A percentile compares a stretch with the other conserved stretches of the same genome.
phyloP scores from a whole-genome alignment of 1,140 invertebrate species.

The Pseudachorutes palmiensis region DNA sequence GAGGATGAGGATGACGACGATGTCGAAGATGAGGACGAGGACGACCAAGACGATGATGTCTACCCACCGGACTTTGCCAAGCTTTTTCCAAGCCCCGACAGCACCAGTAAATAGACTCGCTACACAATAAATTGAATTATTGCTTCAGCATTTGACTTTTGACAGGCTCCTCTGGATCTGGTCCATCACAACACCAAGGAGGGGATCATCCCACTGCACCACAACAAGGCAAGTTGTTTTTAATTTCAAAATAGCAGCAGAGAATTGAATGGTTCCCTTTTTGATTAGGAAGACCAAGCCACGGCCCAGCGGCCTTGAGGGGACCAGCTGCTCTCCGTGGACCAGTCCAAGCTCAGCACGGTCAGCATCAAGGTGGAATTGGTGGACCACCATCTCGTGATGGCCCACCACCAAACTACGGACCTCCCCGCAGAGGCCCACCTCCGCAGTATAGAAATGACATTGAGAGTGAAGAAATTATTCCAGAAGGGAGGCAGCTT shows the following conservation, averaged over 20 bases:
- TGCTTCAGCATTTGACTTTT: neutral
- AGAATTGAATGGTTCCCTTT: neutral
- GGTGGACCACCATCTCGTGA: neutral
- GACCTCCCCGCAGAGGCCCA: neutral
- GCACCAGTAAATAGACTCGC: neutral
- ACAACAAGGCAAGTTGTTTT: neutral
- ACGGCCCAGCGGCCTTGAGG: neutral
- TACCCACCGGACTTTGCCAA: neutral
- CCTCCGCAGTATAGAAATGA: neutral
- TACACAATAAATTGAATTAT: neutral
- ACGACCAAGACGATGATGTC: neutral
- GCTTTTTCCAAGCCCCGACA: neutral
- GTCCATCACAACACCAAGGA: neutral
- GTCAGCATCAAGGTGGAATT: neutral
- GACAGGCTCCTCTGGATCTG: neutral
- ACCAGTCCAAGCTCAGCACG: constrained; percentile 3
- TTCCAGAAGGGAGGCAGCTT: constrained; percentile 14
- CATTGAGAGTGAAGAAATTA: neutral
- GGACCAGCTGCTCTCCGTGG: neutral
- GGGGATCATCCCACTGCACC: neutral
- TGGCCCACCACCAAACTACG: neutral
- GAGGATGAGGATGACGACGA: neutral
- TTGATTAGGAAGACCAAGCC: neutral
- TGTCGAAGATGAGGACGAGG: neutral
- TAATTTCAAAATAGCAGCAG: neutral